Evolutionary conservation across 2,113 vertebrate genomes (phyloP), one percentile per base, ranked within the genome.

Genomic region (Dicerorhinus sumatrensis): DNA sequence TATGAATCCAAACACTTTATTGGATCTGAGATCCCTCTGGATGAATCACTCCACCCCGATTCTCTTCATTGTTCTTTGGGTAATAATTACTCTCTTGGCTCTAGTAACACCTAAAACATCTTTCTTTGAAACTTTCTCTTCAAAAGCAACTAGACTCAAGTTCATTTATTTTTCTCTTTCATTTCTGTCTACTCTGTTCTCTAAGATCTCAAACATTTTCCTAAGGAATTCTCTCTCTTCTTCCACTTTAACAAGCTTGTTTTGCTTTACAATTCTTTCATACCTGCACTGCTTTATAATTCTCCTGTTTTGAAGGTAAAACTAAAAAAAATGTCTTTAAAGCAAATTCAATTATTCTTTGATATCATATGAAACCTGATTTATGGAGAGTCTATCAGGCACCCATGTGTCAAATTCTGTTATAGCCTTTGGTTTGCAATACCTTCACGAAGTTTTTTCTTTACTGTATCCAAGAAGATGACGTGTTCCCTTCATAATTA

Each of bases 81-180:
- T 51, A 69, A n/a, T 75, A 79, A 85, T 92, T 62, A 89, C 56
- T 25, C 63, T 75, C 31, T 46, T 73, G 48, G 8, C 14, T 84
- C 20, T 62, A 58, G 6, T 73, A 84, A 72, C 13, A 54, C 5
- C 17, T 69, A 80, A 39, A 69, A 20, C 7, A 75, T 54, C 36
- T 67, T 82, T 58, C n/a, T 81, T 96, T 84, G 79, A 96, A 93
- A 79, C 18, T 2, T 73, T 63, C 8, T 63, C 33, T 75, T 83
- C 5, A 56, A 85, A 94, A 94, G n/a, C 48, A 75, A 27, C 29
- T 63, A 65, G 29, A 63, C 18, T 72, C 0, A 18, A 17, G 25
- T 62, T 94, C 18, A 79, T 91, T 89, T 46, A 3, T 60, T 86
- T 95, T 79, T 91, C 58, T 91, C 58, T 75, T 94, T 89, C 39